Evolutionary conservation across 2,888 invertebrate genomes (phyloP).

Genomic region (Lasioglossum marginatum): DNA sequence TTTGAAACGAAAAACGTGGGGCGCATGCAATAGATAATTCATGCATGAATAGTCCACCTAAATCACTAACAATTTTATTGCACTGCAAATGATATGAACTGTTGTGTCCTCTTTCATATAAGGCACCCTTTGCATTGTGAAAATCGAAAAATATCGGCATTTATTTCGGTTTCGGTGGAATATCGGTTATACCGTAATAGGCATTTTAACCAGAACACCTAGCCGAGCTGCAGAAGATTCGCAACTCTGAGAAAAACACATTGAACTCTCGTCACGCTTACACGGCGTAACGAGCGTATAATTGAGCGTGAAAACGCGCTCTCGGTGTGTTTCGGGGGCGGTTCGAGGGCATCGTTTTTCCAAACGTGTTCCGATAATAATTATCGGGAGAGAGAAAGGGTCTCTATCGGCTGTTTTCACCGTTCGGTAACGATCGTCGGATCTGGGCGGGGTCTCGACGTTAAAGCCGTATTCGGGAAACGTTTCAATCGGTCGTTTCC

Average conservation of each 20-base stretch:
- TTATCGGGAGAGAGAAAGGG: not conserved
- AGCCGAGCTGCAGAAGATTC: too few relatives aligned
- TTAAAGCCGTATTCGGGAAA: constrained; percentile 25
- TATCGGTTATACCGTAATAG: too few relatives aligned
- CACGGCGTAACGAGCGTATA: constrained; percentile 30
- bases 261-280: constrained; percentile 22
- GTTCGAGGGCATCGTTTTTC: not conserved
- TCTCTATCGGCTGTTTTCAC: not conserved
- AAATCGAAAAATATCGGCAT: too few relatives aligned
- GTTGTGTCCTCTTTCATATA: too few relatives aligned
- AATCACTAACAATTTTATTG: too few relatives aligned
- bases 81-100: too few relatives aligned
- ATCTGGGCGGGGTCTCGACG: constrained; percentile 2
- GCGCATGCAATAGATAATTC: too few relatives aligned
- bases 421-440: constrained; percentile 6
- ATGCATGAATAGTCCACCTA: too few relatives aligned
- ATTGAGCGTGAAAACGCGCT: constrained; percentile 30
- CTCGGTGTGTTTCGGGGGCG: not conserved
- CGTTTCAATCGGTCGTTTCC: constrained; percentile 17
- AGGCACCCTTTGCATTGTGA: too few relatives aligned
- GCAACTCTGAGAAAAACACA: constrained; percentile 12
- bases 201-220: too few relatives aligned
- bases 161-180: too few relatives aligned
- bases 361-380: constrained; percentile 3
- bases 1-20: too few relatives aligned